Evolutionary conservation across 1,140 invertebrate species (phyloP).

Genomic region (Psix sp.): DNA sequence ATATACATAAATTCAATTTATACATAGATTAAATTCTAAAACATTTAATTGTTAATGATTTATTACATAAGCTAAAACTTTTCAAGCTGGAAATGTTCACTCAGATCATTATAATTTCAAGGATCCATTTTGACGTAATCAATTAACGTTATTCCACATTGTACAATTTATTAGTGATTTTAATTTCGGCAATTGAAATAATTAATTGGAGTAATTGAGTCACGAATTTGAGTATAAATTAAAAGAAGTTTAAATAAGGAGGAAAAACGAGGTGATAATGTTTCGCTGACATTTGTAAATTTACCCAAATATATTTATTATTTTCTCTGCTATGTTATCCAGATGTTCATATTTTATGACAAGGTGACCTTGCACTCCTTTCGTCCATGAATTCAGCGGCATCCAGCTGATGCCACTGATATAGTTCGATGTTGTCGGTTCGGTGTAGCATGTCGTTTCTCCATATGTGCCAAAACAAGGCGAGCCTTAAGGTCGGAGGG

Average conservation of each 20-base stretch:
- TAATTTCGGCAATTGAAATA: too few species aligned
- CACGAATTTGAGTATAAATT: too few species aligned
- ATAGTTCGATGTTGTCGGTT: constrained; percentile 18
- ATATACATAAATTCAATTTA: background rate
- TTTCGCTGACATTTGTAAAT: too few species aligned
- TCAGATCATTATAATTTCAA: background rate
- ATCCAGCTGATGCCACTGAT: constrained; percentile 35
- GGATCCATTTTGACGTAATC: background rate
- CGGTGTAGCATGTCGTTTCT: constrained; percentile 37
- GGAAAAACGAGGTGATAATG: too few species aligned
- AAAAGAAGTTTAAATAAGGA: too few species aligned
- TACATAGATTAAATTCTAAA: background rate
- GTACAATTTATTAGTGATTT: too few species aligned
- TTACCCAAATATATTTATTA: constrained; percentile 23
- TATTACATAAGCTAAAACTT: background rate
- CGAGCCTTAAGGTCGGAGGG: constrained; percentile 45
- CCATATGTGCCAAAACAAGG: constrained; percentile 26
- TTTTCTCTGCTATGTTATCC: constrained; percentile 30
- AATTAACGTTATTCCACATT: too few species aligned
- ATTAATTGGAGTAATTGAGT: too few species aligned
- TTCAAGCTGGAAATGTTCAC: background rate
- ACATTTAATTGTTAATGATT: background rate
- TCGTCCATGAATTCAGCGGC: constrained; percentile 40
- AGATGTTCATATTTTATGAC: constrained; percentile 39
- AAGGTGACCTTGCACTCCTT: constrained; percentile 33